These are phyloP conservation scores for Caiman crocodilus DNA, from an alignment of 2,797 vertebrate genomes.

Conservation along the genomic window DNA sequence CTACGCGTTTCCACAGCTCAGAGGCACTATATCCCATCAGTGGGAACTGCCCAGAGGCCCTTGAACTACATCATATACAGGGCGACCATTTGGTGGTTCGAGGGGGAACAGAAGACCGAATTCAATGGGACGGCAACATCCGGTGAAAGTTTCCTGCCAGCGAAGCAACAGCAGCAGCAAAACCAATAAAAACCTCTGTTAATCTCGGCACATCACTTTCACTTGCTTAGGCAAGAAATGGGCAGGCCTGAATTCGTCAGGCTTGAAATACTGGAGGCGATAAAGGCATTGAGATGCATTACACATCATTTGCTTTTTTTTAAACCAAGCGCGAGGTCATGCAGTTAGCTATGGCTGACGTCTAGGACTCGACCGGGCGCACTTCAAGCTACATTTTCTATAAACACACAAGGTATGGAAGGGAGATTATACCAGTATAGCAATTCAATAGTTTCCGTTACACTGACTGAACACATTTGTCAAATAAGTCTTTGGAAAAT, in stretches of 20 bases:
- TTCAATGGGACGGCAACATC: neutral
- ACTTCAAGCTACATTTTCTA: neutral
- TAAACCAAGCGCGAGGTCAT: neutral
- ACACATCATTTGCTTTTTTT: neutral
- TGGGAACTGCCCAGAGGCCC: neutral
- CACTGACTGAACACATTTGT: neutral
- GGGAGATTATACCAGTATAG: neutral
- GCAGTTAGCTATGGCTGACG: no score
- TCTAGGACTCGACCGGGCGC: neutral
- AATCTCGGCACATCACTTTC: neutral
- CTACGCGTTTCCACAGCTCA: accelerated
- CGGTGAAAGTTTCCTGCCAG: no score
- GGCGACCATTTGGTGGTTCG: neutral
- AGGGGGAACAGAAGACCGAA: neutral
- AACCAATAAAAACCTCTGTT: no score
- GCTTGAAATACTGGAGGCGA: neutral
- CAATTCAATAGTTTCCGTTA: neutral
- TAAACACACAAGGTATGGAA: neutral
- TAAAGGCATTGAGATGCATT: neutral
- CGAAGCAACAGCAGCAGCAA: neutral
- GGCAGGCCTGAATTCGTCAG: neutral
- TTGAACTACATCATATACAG: neutral
- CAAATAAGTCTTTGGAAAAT: neutral
- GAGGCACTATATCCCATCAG: neutral
- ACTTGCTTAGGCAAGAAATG: neutral